Percentiles rank a stretch among this genome's conserved stretches.
Conservation (phyloP, 2,113 vertebrate species). For the Festucalex cinctus region DNA sequence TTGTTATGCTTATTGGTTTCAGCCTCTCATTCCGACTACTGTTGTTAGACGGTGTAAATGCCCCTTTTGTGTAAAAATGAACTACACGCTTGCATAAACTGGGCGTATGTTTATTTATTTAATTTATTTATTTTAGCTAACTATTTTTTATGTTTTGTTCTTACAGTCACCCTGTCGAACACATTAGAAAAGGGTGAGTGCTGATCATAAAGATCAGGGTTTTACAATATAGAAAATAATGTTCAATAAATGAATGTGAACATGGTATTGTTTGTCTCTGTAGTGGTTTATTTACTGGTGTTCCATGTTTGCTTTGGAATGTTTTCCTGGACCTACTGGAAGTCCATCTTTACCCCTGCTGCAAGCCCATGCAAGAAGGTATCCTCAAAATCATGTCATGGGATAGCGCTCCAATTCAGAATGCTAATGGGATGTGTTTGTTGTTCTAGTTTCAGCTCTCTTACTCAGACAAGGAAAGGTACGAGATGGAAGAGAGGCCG, state of each 20-base stretch:
- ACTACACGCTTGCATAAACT: background rate
- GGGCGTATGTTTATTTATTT: background rate
- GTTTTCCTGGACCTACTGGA: constrained; percentile 97
- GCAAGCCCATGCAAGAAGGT: constrained; percentile 93
- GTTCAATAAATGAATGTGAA: background rate
- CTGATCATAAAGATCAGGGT: background rate
- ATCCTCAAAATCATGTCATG: constrained; percentile 18
- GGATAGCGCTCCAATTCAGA: background rate
- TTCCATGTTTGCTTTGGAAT: constrained; percentile 94
- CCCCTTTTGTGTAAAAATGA: background rate
- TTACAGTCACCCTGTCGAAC: constrained; percentile 86
- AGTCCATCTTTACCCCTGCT: constrained; percentile 90
- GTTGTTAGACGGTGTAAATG: constrained; percentile 27
- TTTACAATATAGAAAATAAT: background rate
- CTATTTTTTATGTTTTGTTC: constrained; percentile 22
- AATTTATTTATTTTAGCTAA: background rate
- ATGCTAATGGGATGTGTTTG: constrained; percentile 1
- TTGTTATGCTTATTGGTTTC: constrained; percentile 5
- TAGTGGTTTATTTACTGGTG: constrained; percentile 86
- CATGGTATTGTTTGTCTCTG: constrained; percentile 27
- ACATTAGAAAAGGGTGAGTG: constrained; percentile 85
- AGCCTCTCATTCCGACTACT: constrained; percentile 18
- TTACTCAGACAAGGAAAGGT: constrained; percentile 88
- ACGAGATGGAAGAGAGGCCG: constrained; percentile 89
- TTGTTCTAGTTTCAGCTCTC: constrained; percentile 86